Percentiles rank a stretch among this genome's conserved stretches.
phyloP scores from a whole-genome alignment of 2,113 vertebrate species.

The Balaeniceps rex region DNA sequence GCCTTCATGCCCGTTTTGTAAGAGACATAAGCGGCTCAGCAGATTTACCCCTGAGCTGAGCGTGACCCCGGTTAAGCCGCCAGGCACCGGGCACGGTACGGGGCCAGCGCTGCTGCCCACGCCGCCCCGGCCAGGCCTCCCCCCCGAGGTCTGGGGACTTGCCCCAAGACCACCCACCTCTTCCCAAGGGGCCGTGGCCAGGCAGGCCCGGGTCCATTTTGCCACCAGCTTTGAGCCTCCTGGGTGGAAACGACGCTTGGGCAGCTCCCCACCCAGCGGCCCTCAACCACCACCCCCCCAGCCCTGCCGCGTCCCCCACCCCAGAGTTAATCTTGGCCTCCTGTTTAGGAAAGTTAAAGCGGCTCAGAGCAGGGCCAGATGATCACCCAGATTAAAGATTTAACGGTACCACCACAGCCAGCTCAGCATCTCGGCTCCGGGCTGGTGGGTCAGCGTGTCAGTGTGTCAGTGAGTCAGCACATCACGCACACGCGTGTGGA shows the following conservation, averaged over 20 bases:
- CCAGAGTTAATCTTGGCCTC: neutral
- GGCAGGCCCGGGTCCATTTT: neutral
- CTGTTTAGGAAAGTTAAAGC: slow-evolving; percentile 27
- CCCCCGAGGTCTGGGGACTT: neutral
- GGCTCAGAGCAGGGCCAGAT: neutral
- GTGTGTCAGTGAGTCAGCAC: slow-evolving; percentile 85
- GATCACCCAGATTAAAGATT: slow-evolving; percentile 70
- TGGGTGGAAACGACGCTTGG: fast-evolving
- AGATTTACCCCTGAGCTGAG: neutral
- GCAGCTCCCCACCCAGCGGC: neutral
- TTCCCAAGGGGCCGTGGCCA: neutral
- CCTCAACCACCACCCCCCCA: neutral
- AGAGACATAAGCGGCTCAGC: neutral
- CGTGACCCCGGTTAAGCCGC: neutral
- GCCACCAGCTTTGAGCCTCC: neutral
- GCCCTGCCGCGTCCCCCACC: fast-evolving
- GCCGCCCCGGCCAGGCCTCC: fast-evolving
- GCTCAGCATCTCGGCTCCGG: slow-evolving; percentile 26
- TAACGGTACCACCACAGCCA: neutral
- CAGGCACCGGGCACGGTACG: fast-evolving
- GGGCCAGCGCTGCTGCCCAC: neutral
- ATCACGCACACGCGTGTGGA: neutral
- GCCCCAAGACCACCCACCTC: neutral
- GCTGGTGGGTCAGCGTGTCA: slow-evolving; percentile 83
- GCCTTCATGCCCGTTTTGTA: neutral